Evolutionary conservation across 2,797 vertebrate genomes (phyloP), one percentile per base, ranked within the genome.

Genomic region (Lacerta agilis): DNA sequence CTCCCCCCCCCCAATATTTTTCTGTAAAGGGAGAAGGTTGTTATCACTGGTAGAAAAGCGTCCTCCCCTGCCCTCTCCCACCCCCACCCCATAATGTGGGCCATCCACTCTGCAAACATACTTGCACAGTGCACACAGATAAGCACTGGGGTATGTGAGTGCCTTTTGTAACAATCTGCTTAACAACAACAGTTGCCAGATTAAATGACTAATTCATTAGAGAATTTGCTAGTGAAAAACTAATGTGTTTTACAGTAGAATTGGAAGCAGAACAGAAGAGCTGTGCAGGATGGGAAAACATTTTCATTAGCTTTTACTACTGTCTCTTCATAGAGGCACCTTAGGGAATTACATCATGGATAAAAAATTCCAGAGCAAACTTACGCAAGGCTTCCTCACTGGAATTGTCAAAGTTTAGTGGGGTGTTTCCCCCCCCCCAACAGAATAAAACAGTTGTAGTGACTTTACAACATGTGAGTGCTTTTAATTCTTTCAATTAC

Each of bases 291-390:
- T 88, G 85, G 86, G 89, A 92, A 93, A 95, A 91, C 81, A 88
- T 77, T 86, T 95, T 94, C 92, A 83, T 94, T 92, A 88, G 88
- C 90, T 94, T 95, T 95, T 95, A 95, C 92, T 94, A 91, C 92
- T 95, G 94, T 94, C 93, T 95, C 88, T 92, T 94, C 89, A 89
- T 89, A 89, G 93, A 93, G 88, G 87, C 86, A 90, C 87, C 83
- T 91, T 33, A 6, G 95, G 93, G 95, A 95, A 95, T 95, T 94
- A 95, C 95, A 92, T 96, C 95, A 95, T 93, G 72, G 91, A 91
- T 82, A 75, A 94, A 87, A 89, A 0, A 49, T 94, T 95, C 91
- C 94, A 95, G 89, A 90, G 90, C 84, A 90, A 93, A 3, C 43
- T n/a, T 75, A 79, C 5, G 0, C 75, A 79, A 83, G 61, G n/a